A percentile compares a stretch with the other conserved stretches of the same genome.
phyloP scores from a whole-genome alignment of 2,113 vertebrate species.

The Grallaria varia region DNA sequence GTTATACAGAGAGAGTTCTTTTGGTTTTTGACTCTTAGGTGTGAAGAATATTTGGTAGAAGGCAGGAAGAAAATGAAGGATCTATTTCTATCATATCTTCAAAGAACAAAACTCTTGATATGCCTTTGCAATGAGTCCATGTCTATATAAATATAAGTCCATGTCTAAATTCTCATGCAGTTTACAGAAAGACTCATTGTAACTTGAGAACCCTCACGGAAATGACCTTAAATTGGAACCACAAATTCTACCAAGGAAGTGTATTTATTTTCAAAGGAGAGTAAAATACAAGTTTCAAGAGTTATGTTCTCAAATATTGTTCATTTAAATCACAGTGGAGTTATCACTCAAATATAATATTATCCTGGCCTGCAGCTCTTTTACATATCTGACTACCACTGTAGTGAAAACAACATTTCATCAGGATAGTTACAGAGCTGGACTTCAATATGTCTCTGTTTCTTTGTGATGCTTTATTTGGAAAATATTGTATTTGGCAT shows the following conservation, averaged over 20 bases:
- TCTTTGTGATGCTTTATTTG: neutral
- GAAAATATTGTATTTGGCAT: neutral
- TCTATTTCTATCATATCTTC: neutral
- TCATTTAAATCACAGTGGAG: neutral
- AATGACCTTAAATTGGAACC: neutral
- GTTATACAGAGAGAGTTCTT: neutral
- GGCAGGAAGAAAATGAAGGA: neutral
- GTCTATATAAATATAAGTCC: neutral
- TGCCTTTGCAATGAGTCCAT: neutral
- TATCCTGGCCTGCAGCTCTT: neutral
- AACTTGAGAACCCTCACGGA: neutral
- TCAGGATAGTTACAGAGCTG: neutral
- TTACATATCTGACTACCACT: neutral
- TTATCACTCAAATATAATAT: neutral
- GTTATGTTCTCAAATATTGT: neutral
- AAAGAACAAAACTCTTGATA: conserved; percentile 22
- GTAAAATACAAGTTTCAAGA: neutral
- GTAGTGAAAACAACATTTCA: neutral
- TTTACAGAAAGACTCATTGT: neutral
- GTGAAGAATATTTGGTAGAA: neutral
- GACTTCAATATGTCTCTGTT: neutral
- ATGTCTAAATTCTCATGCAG: neutral
- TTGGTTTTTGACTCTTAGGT: neutral
- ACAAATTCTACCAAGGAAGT: neutral
- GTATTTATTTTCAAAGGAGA: neutral